Base-by-base conservation (phyloP, 2,888 invertebrate genomes). In the Zygaena filipendulae region DNA sequence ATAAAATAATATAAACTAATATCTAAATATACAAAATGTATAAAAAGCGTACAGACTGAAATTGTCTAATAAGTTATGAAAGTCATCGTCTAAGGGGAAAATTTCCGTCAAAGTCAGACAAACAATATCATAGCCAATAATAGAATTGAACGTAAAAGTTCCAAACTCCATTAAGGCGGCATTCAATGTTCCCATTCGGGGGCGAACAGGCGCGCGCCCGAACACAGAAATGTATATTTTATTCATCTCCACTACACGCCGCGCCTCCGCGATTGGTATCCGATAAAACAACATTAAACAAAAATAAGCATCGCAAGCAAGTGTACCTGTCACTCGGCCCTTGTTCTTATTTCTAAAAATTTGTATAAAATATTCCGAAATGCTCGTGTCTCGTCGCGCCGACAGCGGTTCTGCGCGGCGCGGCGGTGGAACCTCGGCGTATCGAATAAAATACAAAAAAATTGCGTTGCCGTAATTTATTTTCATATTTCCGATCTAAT, bases 301-400 rank as follows among this genome's bases (percentile, higher is more conserved):
- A 77, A 75, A 75, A 72, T 66, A 67, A 75, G 59, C 66, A 74
- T 58, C 59, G 64, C 57, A 59, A 75, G 70, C 64, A 63, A 64
- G 64, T 79, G 75, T 79, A 74, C 66, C 77, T 77, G 77, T 79
- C 77, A 75, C 70, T 66, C 63, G 52, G 48, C 45, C 58, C 63
- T 66, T 72, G 71, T 72, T 79, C 66, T 75, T 77, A 62, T 75
- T 70, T 71, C 71, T 70, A 69, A 74, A n/a, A 74, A 77, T 77
- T 77, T 75, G 75, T 75, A 75, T 77, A 77, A 79, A 72, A 74
- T 77, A 79, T 79, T 74, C 77, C 50, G 61, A 57, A 53, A 52
- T 52, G 54, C 55, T 57, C 60, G 60, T 60, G 59, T 16, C 16
- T n/a, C 5, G 16, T 55, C 66, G 64, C 52, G 52, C 64, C 59